phyloP scores from a whole-genome alignment of 2,113 vertebrate genomes.

The Cololabis saira region DNA sequence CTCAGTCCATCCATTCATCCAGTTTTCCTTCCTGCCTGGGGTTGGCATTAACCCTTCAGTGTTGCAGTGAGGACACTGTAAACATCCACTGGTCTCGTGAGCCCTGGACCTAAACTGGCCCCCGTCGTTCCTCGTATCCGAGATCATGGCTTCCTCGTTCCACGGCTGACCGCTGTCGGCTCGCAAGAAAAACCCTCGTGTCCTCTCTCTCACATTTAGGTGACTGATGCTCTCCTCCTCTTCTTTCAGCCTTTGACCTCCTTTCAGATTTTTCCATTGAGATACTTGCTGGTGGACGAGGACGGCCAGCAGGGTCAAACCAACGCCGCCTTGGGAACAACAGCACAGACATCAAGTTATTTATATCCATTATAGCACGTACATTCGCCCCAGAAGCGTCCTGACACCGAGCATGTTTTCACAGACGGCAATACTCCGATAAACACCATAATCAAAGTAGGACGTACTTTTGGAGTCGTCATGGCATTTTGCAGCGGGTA shows the following conservation, averaged over 20 bases:
- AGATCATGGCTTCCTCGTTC: slow-evolving; percentile 18
- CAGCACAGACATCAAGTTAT: not conserved
- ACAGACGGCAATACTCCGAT: no score
- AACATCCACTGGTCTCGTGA: slow-evolving; percentile 4
- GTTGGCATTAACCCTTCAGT: slow-evolving; percentile 3
- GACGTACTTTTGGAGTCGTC: no score
- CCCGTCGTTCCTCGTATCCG: slow-evolving; percentile 3
- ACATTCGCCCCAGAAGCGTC: no score
- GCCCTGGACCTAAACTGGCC: slow-evolving; percentile 11
- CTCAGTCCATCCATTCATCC: slow-evolving; percentile 31
- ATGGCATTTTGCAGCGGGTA: no score
- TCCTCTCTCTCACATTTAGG: slow-evolving; percentile 20
- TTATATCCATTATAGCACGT: not conserved
- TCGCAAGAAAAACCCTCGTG: slow-evolving; percentile 13
- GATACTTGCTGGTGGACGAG: slow-evolving; percentile 59
- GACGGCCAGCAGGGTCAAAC: slow-evolving; percentile 64
- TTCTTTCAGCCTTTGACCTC: slow-evolving; percentile 37
- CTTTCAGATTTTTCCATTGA: slow-evolving; percentile 41
- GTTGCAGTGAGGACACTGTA: slow-evolving; percentile 38
- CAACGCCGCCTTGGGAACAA: slow-evolving; percentile 72
- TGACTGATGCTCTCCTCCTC: slow-evolving; percentile 65
- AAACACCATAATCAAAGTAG: no score
- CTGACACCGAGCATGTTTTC: no score
- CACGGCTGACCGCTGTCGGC: slow-evolving; percentile 10
- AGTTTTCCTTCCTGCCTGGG: slow-evolving; percentile 22